Percentiles rank a stretch among this genome's conserved stretches.
Evolutionary conservation across 2,797 vertebrate species (phyloP).

Genomic region (Decapterus maruadsi): DNA sequence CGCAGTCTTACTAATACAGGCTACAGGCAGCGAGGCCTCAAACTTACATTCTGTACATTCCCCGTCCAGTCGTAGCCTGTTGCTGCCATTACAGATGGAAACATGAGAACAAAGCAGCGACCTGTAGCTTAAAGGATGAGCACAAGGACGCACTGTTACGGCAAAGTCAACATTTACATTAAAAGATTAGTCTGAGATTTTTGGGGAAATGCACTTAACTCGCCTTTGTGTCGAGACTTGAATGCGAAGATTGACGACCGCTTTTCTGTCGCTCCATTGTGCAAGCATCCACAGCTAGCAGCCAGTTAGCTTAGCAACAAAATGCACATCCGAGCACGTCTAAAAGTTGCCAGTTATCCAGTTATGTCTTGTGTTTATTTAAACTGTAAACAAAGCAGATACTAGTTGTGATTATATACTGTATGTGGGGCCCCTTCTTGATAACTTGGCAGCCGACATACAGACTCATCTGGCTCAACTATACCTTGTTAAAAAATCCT

Average conservation of each 20-base stretch:
- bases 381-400: not conserved
- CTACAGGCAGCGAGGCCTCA: constrained; percentile 33
- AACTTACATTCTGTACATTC: constrained; percentile 69
- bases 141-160: not conserved
- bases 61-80: constrained; percentile 66
- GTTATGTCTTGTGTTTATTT: not conserved
- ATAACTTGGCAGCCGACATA: not conserved
- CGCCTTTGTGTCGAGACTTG: not conserved
- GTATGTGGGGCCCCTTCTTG: no score
- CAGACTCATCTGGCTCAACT: not conserved
- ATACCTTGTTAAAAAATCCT: not conserved
- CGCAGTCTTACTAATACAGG: constrained; percentile 1
- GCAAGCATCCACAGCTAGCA: not conserved
- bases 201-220: not conserved
- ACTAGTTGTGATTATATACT: no score
- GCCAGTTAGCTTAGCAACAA: not conserved
- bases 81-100: constrained; percentile 22
- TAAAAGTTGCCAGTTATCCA: not conserved
- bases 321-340: not conserved
- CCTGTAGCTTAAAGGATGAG: not conserved
- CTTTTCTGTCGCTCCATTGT: not conserved
- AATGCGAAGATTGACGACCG: constrained; percentile 5
- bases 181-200: constrained; percentile 18
- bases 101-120: not conserved
- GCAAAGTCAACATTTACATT: constrained; percentile 1